Percentiles rank a stretch among this genome's conserved stretches.
These are phyloP conservation scores for Scleropages formosus DNA, from an alignment of 2,797 vertebrate species.

Conservation along the genomic window DNA sequence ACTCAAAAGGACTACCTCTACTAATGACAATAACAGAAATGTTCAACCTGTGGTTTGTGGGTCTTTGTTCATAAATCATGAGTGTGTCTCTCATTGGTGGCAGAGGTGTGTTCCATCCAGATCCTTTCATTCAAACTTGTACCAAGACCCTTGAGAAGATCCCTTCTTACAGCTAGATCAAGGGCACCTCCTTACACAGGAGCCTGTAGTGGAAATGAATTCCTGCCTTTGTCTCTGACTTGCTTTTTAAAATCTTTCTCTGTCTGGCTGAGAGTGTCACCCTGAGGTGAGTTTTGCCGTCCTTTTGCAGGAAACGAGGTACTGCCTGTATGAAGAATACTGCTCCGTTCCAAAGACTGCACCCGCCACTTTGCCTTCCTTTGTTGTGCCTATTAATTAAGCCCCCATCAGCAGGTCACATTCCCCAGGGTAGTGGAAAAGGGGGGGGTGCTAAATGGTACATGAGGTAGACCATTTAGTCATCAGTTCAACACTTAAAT, in stretches of 20 bases:
- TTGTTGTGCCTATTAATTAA: conserved; percentile 78
- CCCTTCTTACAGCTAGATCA: no score
- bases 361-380: conserved; percentile 51
- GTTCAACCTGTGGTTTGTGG: no score
- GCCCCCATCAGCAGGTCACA: conserved; percentile 59
- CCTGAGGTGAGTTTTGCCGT: conserved; percentile 46
- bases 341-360: conserved; percentile 51
- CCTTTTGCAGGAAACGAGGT: conserved; percentile 54
- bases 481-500: conserved; percentile 31
- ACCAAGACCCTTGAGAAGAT: no score
- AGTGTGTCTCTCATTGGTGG: no score
- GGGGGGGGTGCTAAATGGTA: conserved; percentile 77
- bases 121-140: no score
- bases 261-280: conserved; percentile 61
- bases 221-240: not conserved
- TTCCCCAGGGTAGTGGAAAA: conserved; percentile 64
- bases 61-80: no score
- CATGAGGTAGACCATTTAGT: conserved; percentile 70
- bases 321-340: conserved; percentile 58
- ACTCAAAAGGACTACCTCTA: no score
- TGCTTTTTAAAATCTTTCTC: conserved; percentile 25
- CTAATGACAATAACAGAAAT: no score
- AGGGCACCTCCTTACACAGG: not conserved
- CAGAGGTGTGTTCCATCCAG: no score
- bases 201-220: not conserved